A percentile compares a stretch with the other conserved stretches of the same genome.
phyloP scores from a whole-genome alignment of 2,113 vertebrate genomes.

The Mesitornis unicolor region DNA sequence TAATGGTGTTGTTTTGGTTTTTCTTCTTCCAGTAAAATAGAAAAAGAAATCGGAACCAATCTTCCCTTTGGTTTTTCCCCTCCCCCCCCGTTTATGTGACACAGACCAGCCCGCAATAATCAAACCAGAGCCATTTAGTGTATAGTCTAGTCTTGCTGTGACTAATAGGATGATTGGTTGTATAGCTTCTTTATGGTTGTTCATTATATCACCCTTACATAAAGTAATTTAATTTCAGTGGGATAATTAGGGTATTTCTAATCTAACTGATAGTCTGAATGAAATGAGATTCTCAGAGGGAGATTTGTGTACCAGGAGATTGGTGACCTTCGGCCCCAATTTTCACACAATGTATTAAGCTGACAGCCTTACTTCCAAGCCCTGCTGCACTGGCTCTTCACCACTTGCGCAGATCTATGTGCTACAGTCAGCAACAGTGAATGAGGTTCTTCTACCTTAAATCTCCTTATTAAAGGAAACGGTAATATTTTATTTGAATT shows the following conservation, averaged over 20 bases:
- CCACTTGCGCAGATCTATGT: constrained; percentile 18
- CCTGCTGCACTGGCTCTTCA: constrained; percentile 41
- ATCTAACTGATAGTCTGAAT: constrained; percentile 87
- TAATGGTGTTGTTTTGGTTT: neutral
- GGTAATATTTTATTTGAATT: constrained; percentile 19
- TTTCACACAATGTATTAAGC: constrained; percentile 80
- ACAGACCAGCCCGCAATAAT: constrained; percentile 62
- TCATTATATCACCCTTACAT: constrained; percentile 85
- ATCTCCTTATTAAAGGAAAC: constrained; percentile 5
- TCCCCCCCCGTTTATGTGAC: constrained; percentile 31
- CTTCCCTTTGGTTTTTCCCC: neutral
- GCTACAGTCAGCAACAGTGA: neutral
- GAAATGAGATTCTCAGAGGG: constrained; percentile 83
- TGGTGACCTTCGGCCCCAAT: constrained; percentile 79
- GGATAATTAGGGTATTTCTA: constrained; percentile 87
- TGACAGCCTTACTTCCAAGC: constrained; percentile 70
- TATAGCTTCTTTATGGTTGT: constrained; percentile 81
- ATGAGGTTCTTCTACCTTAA: constrained; percentile 36
- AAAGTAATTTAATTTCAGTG: constrained; percentile 87
- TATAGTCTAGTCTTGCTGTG: constrained; percentile 78
- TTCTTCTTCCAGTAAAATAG: neutral
- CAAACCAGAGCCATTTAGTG: constrained; percentile 76
- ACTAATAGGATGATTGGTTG: constrained; percentile 86
- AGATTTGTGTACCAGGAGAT: constrained; percentile 80
- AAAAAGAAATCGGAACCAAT: constrained; percentile 9